Evolutionary conservation across 2,888 invertebrate species (phyloP), one percentile per base, ranked within the genome.

Genomic region (Pterostichus madidus): DNA sequence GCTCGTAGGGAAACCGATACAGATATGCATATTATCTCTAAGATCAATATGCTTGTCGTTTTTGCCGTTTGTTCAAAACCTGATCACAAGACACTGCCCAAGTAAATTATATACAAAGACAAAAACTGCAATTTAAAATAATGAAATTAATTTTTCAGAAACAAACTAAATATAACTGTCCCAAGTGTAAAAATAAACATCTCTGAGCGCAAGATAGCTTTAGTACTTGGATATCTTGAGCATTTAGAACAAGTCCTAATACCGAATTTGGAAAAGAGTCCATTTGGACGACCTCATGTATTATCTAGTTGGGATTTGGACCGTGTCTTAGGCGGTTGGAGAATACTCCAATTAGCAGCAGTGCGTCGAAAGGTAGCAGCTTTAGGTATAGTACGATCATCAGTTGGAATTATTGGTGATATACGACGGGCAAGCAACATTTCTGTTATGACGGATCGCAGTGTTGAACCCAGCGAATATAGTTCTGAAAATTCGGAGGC

Each of bases 401-500:
- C 13, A 13, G 10, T 17, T 13, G 39, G 32, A 39, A 6, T 49
- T 3, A 31, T 35, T 17, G 44, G 13, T 13, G 75, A 81, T 75
- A n/a, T 46, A 10, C 17, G 83, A 53, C 76, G 83, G 8, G 64
- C 83, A 31, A 73, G 73, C 39, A 77, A 83, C 13, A 44, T 83
- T 31, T 77, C 83, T 17, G 83, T 52, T 31, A 31, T 68, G 13
- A 83, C 83, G 15, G 83, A 83, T 17, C 76, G 83, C 5, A 77
- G 77, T 73, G 77, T 64, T 13, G 83, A 83, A 52, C 92, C 93
- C 0, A 92, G 93, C 0, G 95, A 95, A 85, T 92, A 93, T 83
- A 94, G 94, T 71, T 95, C 95, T 85, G 95, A 95, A 84, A 94
- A 94, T 84, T 91, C 92, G 86, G 96, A 96, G 87, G 92, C 94